Percentiles rank a stretch among this genome's conserved stretches.
phyloP scores from a whole-genome alignment of 2,888 invertebrate species.

The Embidobia sp. region DNA sequence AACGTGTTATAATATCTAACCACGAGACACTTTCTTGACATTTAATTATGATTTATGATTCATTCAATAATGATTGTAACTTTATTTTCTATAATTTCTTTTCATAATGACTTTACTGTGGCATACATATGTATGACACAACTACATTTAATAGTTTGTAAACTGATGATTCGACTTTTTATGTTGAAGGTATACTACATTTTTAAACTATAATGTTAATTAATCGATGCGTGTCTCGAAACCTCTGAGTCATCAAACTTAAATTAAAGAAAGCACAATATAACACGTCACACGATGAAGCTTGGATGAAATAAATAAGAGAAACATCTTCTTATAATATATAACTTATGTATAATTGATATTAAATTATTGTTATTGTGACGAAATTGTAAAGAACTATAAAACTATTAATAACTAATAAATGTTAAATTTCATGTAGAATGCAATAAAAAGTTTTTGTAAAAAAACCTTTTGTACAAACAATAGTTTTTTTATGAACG shows the following conservation, averaged over 20 bases:
- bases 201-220: slow-evolving; percentile 12
- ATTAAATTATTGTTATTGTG: too few relatives aligned
- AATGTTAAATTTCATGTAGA: too few relatives aligned
- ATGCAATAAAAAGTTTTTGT: too few relatives aligned
- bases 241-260: slow-evolving; percentile 4
- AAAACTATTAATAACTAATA: too few relatives aligned
- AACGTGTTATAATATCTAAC: slow-evolving; percentile 60
- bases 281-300: too few relatives aligned
- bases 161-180: slow-evolving; percentile 35
- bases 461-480: too few relatives aligned
- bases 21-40: slow-evolving; percentile 71
- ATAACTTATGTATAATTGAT: too few relatives aligned
- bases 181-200: slow-evolving; percentile 13
- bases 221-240: background rate
- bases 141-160: slow-evolving; percentile 33
- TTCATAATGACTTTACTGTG: slow-evolving; percentile 48
- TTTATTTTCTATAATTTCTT: slow-evolving; percentile 60
- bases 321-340: too few relatives aligned
- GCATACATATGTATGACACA: slow-evolving; percentile 45
- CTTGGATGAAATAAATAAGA: too few relatives aligned
- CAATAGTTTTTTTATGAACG: too few relatives aligned
- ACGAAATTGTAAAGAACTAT: too few relatives aligned
- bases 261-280: slow-evolving; percentile 13
- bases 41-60: slow-evolving; percentile 78
- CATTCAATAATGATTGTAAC: slow-evolving; percentile 56